Percentiles rank a stretch among this genome's conserved stretches.
phyloP scores from a whole-genome alignment of 1,140 invertebrate genomes.

The Zaprionus camerounensis region DNA sequence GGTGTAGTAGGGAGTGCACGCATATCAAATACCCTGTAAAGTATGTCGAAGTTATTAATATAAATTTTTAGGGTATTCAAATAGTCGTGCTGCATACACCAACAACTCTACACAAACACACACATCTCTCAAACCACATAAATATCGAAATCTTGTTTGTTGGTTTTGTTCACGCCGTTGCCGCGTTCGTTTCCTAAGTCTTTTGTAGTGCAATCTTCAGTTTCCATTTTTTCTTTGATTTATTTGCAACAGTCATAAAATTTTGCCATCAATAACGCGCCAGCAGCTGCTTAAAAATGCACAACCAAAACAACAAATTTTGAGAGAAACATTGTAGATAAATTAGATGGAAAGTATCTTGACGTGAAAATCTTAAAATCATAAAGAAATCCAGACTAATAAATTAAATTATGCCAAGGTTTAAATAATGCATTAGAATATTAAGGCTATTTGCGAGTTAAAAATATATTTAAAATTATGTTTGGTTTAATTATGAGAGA shows the following conservation, averaged over 20 bases:
- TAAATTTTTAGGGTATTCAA: not conserved
- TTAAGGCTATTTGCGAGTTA: not conserved
- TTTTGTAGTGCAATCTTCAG: constrained; percentile 55
- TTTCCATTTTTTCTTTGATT: constrained; percentile 48
- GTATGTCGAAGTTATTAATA: not conserved
- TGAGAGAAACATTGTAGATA: constrained; percentile 34
- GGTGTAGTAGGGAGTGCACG: not conserved
- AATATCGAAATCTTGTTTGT: constrained; percentile 9
- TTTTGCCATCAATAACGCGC: constrained; percentile 52
- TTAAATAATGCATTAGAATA: not conserved
- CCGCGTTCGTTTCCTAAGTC: constrained; percentile 66
- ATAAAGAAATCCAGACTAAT: constrained; percentile 9
- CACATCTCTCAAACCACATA: not conserved
- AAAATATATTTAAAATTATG: not conserved
- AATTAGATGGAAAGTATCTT: constrained; percentile 12
- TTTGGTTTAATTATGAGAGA: not conserved
- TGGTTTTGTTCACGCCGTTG: constrained; percentile 6
- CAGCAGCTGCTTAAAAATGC: constrained; percentile 29
- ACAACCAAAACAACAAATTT: constrained; percentile 23
- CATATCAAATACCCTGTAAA: not conserved
- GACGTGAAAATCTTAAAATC: constrained; percentile 8
- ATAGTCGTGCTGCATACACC: not conserved
- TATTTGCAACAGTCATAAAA: constrained; percentile 66
- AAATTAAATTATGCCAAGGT: not conserved
- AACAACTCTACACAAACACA: not conserved